Percentiles rank a stretch among this genome's conserved stretches.
Evolutionary conservation across 2,888 invertebrate species (phyloP).

Genomic region (Cistogaster globosa): DNA sequence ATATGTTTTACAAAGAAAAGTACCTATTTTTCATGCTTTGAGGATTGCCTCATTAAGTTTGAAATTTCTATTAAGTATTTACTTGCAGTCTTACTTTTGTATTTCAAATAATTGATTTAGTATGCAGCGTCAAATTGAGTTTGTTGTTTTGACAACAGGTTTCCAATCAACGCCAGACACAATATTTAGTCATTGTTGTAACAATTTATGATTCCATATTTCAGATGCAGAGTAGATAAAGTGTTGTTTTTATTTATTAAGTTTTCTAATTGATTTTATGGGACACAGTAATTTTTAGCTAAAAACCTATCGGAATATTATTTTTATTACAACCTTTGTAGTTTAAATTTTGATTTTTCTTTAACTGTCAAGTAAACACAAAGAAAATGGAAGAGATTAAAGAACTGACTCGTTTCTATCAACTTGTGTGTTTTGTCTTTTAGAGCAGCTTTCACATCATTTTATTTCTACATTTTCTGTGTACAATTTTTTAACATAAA

Average conservation of each 20-base stretch:
- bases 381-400: too few species aligned
- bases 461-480: too few species aligned
- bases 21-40: not conserved
- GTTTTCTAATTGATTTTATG: slow-evolving; percentile 12
- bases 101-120: slow-evolving; percentile 49
- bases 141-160: slow-evolving; percentile 10
- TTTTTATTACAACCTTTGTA: not conserved
- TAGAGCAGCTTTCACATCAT: too few species aligned
- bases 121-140: slow-evolving; percentile 4
- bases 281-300: not conserved
- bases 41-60: slow-evolving; percentile 6
- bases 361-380: too few species aligned
- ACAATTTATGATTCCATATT: slow-evolving; percentile 14
- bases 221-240: not conserved
- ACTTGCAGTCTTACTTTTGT: slow-evolving; percentile 19
- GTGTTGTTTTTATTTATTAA: slow-evolving; percentile 1
- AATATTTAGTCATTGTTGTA: not conserved
- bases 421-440: too few species aligned
- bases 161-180: slow-evolving; percentile 1
- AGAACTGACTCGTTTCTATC: too few species aligned
- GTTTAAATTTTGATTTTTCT: not conserved
- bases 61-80: not conserved
- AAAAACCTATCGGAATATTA: not conserved
- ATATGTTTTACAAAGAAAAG: slow-evolving; percentile 16
- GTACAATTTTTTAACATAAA: too few species aligned